Evolutionary conservation across 1,140 invertebrate genomes (phyloP).

Genomic region (Drosophila parabipectinata): DNA sequence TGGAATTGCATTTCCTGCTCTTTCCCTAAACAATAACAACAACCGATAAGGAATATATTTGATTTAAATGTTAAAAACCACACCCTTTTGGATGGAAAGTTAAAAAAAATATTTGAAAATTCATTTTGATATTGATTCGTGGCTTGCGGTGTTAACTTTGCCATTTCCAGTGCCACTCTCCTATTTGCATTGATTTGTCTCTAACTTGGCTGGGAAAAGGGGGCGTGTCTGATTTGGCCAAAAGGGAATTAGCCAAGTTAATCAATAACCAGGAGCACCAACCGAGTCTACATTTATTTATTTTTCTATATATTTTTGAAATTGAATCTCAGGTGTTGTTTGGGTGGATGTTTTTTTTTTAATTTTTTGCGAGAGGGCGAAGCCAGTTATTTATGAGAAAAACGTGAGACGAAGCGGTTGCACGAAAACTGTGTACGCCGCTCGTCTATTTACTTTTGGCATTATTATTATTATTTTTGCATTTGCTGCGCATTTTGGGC

Average conservation of each 20-base stretch:
- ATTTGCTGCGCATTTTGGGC: conserved; percentile 49
- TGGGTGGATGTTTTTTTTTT: not conserved
- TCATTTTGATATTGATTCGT: conserved; percentile 35
- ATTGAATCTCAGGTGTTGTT: conserved; percentile 44
- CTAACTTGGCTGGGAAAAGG: conserved; percentile 18
- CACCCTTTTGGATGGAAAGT: conserved; percentile 33
- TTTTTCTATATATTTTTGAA: conserved; percentile 39
- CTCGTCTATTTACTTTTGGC: conserved; percentile 45
- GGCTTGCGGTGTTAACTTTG: conserved; percentile 56
- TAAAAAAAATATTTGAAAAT: conserved; percentile 50
- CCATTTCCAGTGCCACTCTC: conserved; percentile 48
- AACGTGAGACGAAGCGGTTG: conserved; percentile 66
- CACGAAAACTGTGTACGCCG: conserved; percentile 73
- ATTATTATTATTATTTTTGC: conserved; percentile 57
- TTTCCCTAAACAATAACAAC: conserved; percentile 19
- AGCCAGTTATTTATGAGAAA: conserved; percentile 70
- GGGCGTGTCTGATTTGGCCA: conserved; percentile 46
- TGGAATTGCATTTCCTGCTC: conserved; percentile 28
- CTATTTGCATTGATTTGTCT: conserved; percentile 73
- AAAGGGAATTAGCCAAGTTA: conserved; percentile 60
- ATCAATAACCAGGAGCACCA: conserved; percentile 67
- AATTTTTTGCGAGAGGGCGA: conserved; percentile 3
- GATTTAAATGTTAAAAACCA: conserved; percentile 40
- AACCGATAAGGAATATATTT: conserved; percentile 45
- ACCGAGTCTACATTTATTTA: conserved; percentile 47